Evolutionary conservation across 2,113 vertebrate genomes (phyloP).

Genomic region (Scophthalmus maximus): DNA sequence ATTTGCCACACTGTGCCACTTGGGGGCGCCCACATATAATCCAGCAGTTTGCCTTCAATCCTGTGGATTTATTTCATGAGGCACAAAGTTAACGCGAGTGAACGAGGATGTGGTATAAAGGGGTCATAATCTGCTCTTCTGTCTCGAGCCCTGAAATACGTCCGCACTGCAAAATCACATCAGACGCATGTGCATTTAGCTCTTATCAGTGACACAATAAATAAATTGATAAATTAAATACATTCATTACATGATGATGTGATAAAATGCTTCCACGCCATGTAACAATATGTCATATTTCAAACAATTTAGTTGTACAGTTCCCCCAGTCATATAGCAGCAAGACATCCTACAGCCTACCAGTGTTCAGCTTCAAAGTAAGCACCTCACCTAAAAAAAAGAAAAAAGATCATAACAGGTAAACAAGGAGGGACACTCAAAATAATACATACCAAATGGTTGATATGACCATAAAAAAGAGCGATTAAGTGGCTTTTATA

Average conservation of each 20-base stretch:
- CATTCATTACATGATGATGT: conserved; percentile 63
- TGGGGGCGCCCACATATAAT: conserved; percentile 41
- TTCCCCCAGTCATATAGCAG: conserved; percentile 58
- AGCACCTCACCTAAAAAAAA: conserved; percentile 11
- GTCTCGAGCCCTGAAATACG: background rate
- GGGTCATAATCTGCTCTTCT: conserved; percentile 10
- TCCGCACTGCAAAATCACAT: conserved; percentile 14
- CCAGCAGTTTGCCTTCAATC: conserved; percentile 1
- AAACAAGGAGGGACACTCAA: conserved; percentile 13
- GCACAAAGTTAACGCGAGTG: conserved; percentile 60
- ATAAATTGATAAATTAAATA: conserved; percentile 63
- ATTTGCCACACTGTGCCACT: conserved; percentile 40
- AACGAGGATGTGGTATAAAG: conserved; percentile 25
- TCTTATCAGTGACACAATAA: conserved; percentile 35
- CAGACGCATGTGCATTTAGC: background rate
- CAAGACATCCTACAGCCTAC: conserved; percentile 36
- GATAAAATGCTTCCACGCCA: conserved; percentile 27
- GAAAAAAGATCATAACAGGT: background rate
- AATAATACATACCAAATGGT: conserved; percentile 42
- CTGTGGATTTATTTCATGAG: conserved; percentile 49
- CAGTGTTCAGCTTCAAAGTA: conserved; percentile 30
- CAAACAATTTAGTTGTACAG: conserved; percentile 37
- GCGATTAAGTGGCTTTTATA: background rate
- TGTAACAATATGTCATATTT: conserved; percentile 39
- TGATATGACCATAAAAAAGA: conserved; percentile 31